These are phyloP conservation scores for Caenorhabditis plicata DNA, from an alignment of 2,888 invertebrate genomes.

Conservation along the genomic window DNA sequence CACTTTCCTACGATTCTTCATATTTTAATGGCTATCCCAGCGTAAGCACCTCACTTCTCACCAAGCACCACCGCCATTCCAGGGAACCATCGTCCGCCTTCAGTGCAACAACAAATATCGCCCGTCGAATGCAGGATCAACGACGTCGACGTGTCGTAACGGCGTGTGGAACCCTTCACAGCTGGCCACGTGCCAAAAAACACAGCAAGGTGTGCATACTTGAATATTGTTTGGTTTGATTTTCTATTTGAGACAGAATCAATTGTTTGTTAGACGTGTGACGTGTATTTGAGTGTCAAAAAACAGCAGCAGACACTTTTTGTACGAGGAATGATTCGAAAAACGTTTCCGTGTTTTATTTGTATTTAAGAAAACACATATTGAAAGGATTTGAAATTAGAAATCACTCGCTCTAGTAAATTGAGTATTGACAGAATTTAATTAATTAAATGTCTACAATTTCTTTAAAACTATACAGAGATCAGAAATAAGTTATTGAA, in stretches of 20 bases:
- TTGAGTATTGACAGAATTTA: no score
- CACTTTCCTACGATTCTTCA: not conserved
- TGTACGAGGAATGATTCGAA: no score
- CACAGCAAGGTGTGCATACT: slow-evolving; percentile 20
- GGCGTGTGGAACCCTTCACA: slow-evolving; percentile 19
- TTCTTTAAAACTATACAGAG: no score
- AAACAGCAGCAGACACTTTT: no score
- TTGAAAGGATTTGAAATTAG: no score
- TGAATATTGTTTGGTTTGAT: no score
- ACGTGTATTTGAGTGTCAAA: no score
- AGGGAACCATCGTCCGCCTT: slow-evolving; percentile 25
- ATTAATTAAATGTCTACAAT: no score
- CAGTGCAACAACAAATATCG: slow-evolving; percentile 22
- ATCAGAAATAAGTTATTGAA: no score
- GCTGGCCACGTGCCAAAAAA: slow-evolving; percentile 12
- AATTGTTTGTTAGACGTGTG: not conserved
- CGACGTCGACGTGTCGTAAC: slow-evolving; percentile 29
- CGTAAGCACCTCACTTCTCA: slow-evolving; percentile 6
- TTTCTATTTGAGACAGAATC: not conserved
- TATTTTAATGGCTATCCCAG: not conserved
- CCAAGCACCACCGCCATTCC: slow-evolving; percentile 1
- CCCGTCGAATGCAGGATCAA: slow-evolving; percentile 1
- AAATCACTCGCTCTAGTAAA: no score
- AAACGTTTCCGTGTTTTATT: no score
- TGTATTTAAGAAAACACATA: no score